phyloP scores from a whole-genome alignment of 2,797 vertebrate genomes.

The Lagodon rhomboides region DNA sequence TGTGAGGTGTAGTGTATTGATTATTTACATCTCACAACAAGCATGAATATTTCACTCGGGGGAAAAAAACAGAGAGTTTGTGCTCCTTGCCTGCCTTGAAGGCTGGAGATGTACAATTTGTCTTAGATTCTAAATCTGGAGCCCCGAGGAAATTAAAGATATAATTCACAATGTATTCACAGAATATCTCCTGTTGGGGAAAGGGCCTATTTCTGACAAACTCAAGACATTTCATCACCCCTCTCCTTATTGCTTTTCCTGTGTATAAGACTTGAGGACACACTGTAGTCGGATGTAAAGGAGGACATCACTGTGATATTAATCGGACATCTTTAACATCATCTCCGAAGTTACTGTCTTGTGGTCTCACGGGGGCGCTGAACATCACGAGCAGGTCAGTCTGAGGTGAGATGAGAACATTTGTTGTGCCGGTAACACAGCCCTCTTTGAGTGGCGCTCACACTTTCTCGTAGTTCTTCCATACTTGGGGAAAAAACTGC shows the following conservation, averaged over 20 bases:
- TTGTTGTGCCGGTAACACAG: conserved; percentile 15
- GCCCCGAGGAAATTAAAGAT: conserved; percentile 55
- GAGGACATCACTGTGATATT: not conserved
- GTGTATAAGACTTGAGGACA: conserved; percentile 17
- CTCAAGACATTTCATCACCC: conserved; percentile 20
- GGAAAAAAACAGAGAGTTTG: conserved; percentile 29
- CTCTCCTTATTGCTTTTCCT: conserved; percentile 17
- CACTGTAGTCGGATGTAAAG: not conserved
- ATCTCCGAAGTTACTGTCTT: not conserved
- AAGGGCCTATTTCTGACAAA: conserved; percentile 30
- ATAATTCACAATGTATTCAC: conserved; percentile 51
- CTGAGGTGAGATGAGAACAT: not conserved
- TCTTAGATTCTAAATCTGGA: conserved; percentile 18
- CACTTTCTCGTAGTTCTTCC: not conserved
- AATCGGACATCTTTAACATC: not conserved
- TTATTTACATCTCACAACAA: conserved; percentile 46
- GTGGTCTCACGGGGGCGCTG: conserved; percentile 25
- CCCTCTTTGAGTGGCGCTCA: not conserved
- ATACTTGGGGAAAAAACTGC: not conserved
- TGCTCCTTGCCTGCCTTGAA: conserved; percentile 41
- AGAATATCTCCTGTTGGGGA: conserved; percentile 7
- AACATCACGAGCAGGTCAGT: not conserved
- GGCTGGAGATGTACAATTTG: conserved; percentile 29
- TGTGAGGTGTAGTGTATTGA: conserved; percentile 39
- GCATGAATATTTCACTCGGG: conserved; percentile 43